Conservation (phyloP, 2,113 vertebrate species). For the Dasypus novemcinctus region DNA sequence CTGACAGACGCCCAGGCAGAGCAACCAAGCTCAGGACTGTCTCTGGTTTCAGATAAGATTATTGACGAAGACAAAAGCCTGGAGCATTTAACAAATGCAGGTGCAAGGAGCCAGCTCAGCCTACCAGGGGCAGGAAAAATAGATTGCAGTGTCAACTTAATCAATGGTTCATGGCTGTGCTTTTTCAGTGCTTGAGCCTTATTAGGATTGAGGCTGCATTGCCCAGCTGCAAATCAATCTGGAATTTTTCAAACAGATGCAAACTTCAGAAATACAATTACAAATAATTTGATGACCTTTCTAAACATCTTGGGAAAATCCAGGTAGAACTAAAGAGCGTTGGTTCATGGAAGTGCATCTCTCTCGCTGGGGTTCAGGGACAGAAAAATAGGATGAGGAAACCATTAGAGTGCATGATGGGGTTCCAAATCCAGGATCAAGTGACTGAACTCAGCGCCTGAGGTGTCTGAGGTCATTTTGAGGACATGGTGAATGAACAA, state of each 20-base stretch:
- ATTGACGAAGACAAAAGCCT: conserved; percentile 53
- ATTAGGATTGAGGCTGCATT: conserved; percentile 58
- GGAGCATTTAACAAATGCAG: conserved; percentile 61
- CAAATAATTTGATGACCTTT: conserved; percentile 69
- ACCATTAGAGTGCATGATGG: not conserved
- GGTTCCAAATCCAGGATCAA: conserved; percentile 60
- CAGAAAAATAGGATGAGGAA: conserved; percentile 52
- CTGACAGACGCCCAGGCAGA: conserved; percentile 56
- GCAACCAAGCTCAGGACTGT: conserved; percentile 42
- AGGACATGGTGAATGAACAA: conserved; percentile 40
- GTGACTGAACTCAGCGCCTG: conserved; percentile 51
- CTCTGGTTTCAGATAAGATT: conserved; percentile 68
- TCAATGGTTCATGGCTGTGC: conserved; percentile 13
- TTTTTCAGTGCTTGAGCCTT: conserved; percentile 66
- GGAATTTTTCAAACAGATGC: conserved; percentile 70
- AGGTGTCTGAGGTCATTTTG: conserved; percentile 64
- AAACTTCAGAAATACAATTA: conserved; percentile 69
- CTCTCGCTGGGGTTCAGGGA: not conserved
- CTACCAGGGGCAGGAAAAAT: conserved; percentile 55
- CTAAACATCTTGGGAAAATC: conserved; percentile 69
- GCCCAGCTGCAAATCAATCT: conserved; percentile 71
- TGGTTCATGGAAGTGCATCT: conserved; percentile 35
- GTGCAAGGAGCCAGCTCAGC: conserved; percentile 1
- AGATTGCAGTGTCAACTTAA: conserved; percentile 61
- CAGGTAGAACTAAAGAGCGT: conserved; percentile 28